These are phyloP conservation scores for Andricus grossulariae DNA, from an alignment of 1,140 invertebrate genomes.

Conservation along the genomic window DNA sequence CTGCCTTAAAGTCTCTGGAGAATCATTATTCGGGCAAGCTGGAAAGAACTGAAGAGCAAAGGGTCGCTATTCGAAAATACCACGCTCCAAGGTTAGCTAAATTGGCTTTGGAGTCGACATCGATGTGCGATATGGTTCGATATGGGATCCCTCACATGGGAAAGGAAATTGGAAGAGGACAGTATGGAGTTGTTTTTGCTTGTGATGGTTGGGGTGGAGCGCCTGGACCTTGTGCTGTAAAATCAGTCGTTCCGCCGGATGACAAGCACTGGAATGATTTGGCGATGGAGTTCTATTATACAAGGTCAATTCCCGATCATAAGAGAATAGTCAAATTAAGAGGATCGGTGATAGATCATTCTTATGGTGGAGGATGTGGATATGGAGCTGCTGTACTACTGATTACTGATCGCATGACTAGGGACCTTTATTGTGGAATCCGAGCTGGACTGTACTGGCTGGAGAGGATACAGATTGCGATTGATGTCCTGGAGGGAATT, in stretches of 20 bases:
- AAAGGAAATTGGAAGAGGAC: conserved; percentile 90
- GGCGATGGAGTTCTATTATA: conserved; percentile 94
- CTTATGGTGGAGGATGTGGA: conserved; percentile 79
- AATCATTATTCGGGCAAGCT: conserved; percentile 83
- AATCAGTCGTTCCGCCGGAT: conserved; percentile 93
- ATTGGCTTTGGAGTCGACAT: conserved; percentile 90
- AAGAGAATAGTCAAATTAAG: conserved; percentile 87
- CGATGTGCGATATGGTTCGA: conserved; percentile 84
- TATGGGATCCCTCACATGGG: conserved; percentile 88
- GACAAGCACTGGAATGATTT: conserved; percentile 94
- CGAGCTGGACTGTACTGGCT: conserved; percentile 83
- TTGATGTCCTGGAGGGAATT: conserved; percentile 91
- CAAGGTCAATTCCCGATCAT: conserved; percentile 89
- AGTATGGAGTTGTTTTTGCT: conserved; percentile 94
- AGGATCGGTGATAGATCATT: conserved; percentile 90
- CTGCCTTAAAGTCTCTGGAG: conserved; percentile 82
- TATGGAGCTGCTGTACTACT: conserved; percentile 86
- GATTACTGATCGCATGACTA: conserved; percentile 84
- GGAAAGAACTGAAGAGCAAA: conserved; percentile 89
- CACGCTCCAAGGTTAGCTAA: conserved; percentile 89
- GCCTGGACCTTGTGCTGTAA: conserved; percentile 86
- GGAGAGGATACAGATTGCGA: conserved; percentile 83
- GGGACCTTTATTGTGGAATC: conserved; percentile 90
- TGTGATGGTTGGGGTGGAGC: conserved; percentile 88
- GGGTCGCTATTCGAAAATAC: conserved; percentile 85